Conservation (phyloP, 2,797 vertebrate genomes). For the Labeo calbasu region DNA sequence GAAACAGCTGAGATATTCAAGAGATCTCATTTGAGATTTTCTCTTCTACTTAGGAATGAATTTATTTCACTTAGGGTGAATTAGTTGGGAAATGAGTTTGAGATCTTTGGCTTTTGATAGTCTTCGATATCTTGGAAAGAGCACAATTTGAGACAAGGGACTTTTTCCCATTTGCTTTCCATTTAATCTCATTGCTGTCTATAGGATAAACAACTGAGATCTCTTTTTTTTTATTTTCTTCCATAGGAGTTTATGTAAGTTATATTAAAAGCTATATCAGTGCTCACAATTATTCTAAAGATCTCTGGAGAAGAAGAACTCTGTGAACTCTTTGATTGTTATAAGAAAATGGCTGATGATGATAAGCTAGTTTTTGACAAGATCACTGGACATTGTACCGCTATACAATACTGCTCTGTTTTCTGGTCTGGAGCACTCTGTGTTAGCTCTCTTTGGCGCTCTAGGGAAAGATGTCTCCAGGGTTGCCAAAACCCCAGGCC, state of each 20-base stretch:
- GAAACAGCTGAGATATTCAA: neutral
- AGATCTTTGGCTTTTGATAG: neutral
- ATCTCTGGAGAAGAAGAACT: neutral
- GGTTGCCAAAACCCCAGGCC: slow-evolving; percentile 74
- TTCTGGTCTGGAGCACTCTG: neutral
- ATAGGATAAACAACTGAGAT: neutral
- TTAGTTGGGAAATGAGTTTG: neutral
- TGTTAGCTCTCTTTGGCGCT: slow-evolving; percentile 4
- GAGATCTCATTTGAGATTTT: neutral
- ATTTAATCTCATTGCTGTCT: neutral
- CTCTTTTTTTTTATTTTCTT: neutral
- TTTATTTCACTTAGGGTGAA: neutral
- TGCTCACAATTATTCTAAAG: neutral
- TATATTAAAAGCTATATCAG: neutral
- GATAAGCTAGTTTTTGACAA: slow-evolving; percentile 3
- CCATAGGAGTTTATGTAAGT: neutral
- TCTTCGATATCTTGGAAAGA: neutral
- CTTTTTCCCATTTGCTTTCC: neutral
- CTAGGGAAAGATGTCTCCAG: slow-evolving; percentile 44
- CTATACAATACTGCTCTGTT: slow-evolving; percentile 15
- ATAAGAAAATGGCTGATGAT: neutral
- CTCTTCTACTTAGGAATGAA: neutral
- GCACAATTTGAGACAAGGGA: neutral
- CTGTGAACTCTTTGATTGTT: neutral
- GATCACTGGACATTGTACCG: neutral